Base-by-base conservation (phyloP, 2,113 vertebrate genomes). In the Eptesicus fuscus region DNA sequence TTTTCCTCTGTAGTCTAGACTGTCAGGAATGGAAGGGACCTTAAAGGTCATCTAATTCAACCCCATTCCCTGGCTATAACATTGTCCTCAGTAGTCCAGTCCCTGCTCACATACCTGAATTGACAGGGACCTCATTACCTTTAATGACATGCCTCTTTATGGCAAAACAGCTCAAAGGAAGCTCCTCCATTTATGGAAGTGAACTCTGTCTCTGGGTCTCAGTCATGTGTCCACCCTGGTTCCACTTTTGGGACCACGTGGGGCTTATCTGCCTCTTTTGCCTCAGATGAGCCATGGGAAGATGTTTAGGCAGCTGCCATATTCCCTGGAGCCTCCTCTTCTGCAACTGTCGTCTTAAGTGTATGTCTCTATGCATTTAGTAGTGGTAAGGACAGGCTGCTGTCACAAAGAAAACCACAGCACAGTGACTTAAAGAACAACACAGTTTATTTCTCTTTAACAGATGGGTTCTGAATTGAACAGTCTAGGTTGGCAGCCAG, bases 1-100 rank as follows among this genome's bases (percentile, higher is more conserved):
- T 97, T 97, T 97, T 96, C 96, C 90, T 94, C 91, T 96, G 32
- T 90, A 96, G 98, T 98, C 97, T 95, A 97, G 97, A 97, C 95
- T 96, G 53, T 95, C 86, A 95, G 35, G 80, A 18, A 94, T 93
- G 70, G 56, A 96, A 92, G 40, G 28, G 22, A 89, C 59, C 88
- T 95, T 83, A 96, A 90, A 96, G 93, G 91, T 96, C 93, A 86
- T 90, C 35, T 37, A n/a, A 69, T 92, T 91, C 84, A 93, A 86
- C n/a, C 25, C 74, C 63, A 32, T 92, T 32, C 71, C 71, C 80
- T 86, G 82, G 7, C 30, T 80, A 22, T 35, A 44, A 56, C 25
- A 61, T 49, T 80, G 90, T 93, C 56, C 53, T 90, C n/a, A 40
- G 40, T 87, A 80, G 49, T 86, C 53, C 30, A 59, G 30, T 82